Conservation (phyloP, 2,113 vertebrate species). For the Glareola pratincola region DNA sequence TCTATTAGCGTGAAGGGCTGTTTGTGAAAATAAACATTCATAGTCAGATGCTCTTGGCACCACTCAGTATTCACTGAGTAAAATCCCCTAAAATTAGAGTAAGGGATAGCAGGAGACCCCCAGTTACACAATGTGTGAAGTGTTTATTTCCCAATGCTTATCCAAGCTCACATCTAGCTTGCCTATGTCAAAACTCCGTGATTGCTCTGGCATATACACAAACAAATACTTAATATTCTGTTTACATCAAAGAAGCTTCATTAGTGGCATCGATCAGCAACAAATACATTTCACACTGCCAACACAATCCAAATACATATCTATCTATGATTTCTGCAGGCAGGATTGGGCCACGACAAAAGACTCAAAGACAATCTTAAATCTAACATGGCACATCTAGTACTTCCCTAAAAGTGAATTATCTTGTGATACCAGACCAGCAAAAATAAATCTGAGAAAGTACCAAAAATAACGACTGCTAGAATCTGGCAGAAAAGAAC, state of each 20-base stretch:
- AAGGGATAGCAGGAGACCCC: background rate
- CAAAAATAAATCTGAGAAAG: background rate
- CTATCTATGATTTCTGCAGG: background rate
- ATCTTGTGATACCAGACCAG: background rate
- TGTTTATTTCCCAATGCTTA: background rate
- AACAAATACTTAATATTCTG: constrained; percentile 39
- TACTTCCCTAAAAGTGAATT: background rate
- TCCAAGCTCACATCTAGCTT: background rate
- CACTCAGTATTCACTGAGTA: background rate
- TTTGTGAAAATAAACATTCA: background rate
- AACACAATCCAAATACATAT: background rate
- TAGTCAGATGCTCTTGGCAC: background rate
- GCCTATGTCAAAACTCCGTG: background rate
- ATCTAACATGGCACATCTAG: background rate
- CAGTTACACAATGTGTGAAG: background rate
- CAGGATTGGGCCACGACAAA: background rate
- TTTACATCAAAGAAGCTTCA: constrained; percentile 19
- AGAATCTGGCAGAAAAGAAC: background rate
- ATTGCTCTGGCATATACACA: background rate
- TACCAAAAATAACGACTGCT: background rate
- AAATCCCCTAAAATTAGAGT: background rate
- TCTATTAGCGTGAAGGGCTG: background rate
- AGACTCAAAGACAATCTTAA: background rate
- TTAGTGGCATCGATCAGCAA: background rate
- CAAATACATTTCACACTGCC: constrained; percentile 11